Percentiles rank a stretch among this genome's conserved stretches.
phyloP scores from a whole-genome alignment of 37 sponge, comb jelly and placozoan species.

The Oopsacas minuta region DNA sequence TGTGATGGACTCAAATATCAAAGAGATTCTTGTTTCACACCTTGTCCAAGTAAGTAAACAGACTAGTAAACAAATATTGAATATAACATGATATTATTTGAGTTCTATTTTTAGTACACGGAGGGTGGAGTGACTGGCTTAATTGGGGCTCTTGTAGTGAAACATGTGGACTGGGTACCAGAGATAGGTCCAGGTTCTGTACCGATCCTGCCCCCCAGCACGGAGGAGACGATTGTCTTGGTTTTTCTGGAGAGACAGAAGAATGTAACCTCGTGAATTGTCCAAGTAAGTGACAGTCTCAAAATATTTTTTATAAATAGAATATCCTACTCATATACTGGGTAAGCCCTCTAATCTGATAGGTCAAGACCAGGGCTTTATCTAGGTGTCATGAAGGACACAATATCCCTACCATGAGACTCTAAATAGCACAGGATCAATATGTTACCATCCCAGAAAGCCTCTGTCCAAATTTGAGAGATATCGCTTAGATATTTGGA shows the following conservation, averaged over 20 bases:
- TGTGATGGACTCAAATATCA: neutral
- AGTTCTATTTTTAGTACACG: neutral
- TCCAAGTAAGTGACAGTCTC: constrained; percentile 35
- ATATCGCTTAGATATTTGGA: no score
- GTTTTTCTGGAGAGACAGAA: constrained; percentile 26
- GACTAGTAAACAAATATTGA: neutral
- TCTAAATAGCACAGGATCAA: no score
- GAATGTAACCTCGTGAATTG: constrained; percentile 47
- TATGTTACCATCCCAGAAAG: no score
- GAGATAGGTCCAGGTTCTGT: constrained; percentile 17
- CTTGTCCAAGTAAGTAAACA: neutral
- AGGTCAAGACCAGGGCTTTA: no score
- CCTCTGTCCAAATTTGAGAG: no score
- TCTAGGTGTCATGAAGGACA: no score
- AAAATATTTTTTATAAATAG: neutral
- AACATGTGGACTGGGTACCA: constrained; percentile 27
- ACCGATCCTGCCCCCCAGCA: constrained; percentile 17
- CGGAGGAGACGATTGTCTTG: constrained; percentile 46
- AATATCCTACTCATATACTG: neutral
- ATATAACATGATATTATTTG: neutral
- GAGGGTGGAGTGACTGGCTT: constrained; percentile 7
- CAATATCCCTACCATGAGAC: no score
- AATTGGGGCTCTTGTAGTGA: constrained; percentile 25
- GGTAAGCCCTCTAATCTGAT: no score
- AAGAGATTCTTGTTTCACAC: neutral